Conservation (phyloP, 2,113 vertebrate species). For the Neofelis nebulosa region DNA sequence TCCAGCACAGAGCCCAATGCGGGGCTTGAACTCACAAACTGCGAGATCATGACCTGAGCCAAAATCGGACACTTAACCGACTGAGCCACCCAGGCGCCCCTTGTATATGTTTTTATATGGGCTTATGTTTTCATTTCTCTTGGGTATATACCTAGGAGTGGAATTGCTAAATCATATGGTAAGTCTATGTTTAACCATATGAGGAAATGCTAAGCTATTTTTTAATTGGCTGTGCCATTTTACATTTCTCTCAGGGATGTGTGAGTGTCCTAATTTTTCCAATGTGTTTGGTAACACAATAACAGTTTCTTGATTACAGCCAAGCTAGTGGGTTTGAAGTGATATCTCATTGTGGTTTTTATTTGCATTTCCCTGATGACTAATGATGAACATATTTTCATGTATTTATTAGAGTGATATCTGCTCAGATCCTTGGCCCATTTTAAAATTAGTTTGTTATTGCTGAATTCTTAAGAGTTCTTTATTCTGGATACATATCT, state of each 20-base stretch:
- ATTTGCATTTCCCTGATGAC: background rate
- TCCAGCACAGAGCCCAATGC: no score
- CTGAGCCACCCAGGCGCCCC: background rate
- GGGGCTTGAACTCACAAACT: no score
- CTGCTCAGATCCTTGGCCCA: background rate
- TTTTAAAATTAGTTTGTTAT: background rate
- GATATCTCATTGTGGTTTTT: background rate
- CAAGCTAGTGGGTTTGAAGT: background rate
- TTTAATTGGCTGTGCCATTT: background rate
- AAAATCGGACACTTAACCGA: no score
- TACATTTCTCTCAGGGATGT: background rate
- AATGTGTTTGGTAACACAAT: background rate
- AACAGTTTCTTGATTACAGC: background rate
- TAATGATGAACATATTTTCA: background rate
- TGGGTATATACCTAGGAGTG: background rate
- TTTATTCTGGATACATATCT: background rate
- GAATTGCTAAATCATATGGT: background rate
- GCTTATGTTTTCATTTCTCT: background rate
- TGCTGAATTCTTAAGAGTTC: background rate
- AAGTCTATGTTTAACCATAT: background rate
- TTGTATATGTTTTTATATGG: background rate
- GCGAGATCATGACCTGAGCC: no score
- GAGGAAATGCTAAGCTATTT: background rate
- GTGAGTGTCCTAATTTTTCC: background rate
- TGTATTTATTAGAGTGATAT: background rate